Conservation (phyloP, 2,113 vertebrate genomes). For the Pterocles gutturalis region DNA sequence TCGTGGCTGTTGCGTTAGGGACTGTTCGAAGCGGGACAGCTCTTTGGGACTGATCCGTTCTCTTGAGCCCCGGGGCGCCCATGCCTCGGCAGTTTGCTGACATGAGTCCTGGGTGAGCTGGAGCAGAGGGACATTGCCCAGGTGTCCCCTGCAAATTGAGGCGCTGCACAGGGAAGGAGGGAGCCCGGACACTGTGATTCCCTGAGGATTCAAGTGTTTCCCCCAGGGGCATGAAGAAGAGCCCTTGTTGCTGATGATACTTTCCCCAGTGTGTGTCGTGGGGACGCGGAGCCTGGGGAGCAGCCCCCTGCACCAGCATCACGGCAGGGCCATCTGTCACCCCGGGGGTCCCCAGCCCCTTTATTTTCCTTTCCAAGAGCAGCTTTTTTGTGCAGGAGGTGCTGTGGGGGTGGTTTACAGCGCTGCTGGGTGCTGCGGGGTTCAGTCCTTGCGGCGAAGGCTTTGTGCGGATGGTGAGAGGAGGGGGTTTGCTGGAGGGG, state of each 20-base stretch:
- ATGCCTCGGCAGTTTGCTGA: neutral
- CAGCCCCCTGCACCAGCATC: neutral
- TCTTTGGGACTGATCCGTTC: neutral
- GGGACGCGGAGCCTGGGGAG: neutral
- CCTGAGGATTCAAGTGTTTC: neutral
- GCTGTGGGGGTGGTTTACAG: neutral
- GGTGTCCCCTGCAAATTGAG: neutral
- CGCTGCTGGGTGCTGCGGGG: neutral
- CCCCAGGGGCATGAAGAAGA: neutral
- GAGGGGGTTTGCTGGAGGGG: neutral
- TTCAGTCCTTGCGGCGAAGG: neutral
- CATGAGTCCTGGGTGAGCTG: fast-evolving
- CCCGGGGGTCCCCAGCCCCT: neutral
- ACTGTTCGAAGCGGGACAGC: neutral
- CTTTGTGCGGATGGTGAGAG: neutral
- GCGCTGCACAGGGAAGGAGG: neutral
- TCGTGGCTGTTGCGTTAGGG: neutral
- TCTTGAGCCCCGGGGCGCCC: neutral
- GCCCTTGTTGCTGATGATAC: fast-evolving
- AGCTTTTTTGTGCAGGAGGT: neutral
- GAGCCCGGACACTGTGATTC: neutral
- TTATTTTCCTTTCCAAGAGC: neutral
- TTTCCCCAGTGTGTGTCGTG: neutral
- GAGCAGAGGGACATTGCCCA: neutral
- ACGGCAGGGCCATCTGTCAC: neutral